Base-by-base conservation (phyloP, 2,888 invertebrate species). In the Drosophila mimetica region DNA sequence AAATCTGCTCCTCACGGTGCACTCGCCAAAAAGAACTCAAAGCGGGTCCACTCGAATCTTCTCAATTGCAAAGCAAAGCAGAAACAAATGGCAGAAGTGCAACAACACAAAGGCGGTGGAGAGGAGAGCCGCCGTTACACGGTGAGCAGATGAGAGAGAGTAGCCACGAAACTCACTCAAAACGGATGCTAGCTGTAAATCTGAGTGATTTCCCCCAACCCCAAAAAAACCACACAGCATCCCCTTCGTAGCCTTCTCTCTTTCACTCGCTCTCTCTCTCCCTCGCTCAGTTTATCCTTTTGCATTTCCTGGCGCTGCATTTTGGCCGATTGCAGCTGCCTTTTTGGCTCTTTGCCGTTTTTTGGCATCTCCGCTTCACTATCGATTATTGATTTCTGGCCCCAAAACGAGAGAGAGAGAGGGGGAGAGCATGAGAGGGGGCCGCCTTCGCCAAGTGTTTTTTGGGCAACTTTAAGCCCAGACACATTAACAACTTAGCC, bases 301-400 rank as follows among this genome's bases (percentile, higher is more conserved):
- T 78, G 82, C 67, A 76, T 81, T 74, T 77, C 58, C 52, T 54
- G 32, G 28, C 46, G 76, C 47, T 84, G 78, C 81, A 76, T 63
- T 44, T 72, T 80, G 48, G 65, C 61, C 73, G 58, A 63, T 67
- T 79, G 83, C 79, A 74, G 74, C 79, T 73, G 47, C 74, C 59
- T 64, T 60, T 74, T 59, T 61, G 57, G 51, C 47, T 63, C 52
- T 52, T 57, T 18, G 55, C 36, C 28, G 51, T 70, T 73, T 83
- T 74, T 81, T 70, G 67, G 58, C 76, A 65, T 66, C 75, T 61
- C 76, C 39, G 60, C 61, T 71, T 72, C 54, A 66, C 50, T 87
- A 84, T 84, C 63, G 88, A 85, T 88, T 85, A 85, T 85, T 88
- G 84, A 85, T 85, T 85, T 86, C 76, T 53, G 69, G 32, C 61